Evolutionary conservation across 1,140 invertebrate species (phyloP), one percentile per base, ranked within the genome.

Genomic region (Zaprionus davidi): DNA sequence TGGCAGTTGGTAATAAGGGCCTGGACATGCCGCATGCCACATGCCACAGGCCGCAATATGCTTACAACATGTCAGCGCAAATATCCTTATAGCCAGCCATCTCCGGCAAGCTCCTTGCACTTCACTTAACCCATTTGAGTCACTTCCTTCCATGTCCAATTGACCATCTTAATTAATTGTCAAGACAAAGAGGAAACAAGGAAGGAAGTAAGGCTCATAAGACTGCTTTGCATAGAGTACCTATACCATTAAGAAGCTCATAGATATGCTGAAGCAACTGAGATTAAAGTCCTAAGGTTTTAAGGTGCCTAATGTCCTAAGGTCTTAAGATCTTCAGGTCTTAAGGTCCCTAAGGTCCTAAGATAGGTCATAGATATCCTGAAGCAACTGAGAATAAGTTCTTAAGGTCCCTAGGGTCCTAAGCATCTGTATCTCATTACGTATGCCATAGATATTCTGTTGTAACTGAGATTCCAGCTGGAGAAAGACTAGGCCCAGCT

Each of bases 111-210:
- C 84, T 73, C 78, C 83, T 88, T 90, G 81, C 79, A 76, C 85
- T 79, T 85, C 78, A 90, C 74, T 88, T 84, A 82, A 90, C 81
- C 86, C 71, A 76, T 51, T 55, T 41, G 69, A 59, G 12, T 46
- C 41, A 66, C 63, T 56, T 55, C 49, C 62, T 36, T 36, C 36
- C 56, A 51, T 34, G 34, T 22, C 24, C 66, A 38, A 84, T 78
- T 71, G 82, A 75, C 85, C 79, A 86, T 82, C 85, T 90, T 81
- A 82, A 84, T 90, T 90, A 90, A 71, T 41, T 51, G 46, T 17
- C 20, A 7, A 13, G 20, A 3, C 41, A 49, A 46, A 9, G 7
- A 9, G 41, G n/a, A 44, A 44, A 17, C 13, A n/a, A 15, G 38
- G 5, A n/a, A 41, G 6, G 15, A 41, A n/a, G 6, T n/a, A 5